Percentiles rank a stretch among this genome's conserved stretches.
phyloP scores from a whole-genome alignment of 2,113 vertebrate species.

The Barbus barbus region DNA sequence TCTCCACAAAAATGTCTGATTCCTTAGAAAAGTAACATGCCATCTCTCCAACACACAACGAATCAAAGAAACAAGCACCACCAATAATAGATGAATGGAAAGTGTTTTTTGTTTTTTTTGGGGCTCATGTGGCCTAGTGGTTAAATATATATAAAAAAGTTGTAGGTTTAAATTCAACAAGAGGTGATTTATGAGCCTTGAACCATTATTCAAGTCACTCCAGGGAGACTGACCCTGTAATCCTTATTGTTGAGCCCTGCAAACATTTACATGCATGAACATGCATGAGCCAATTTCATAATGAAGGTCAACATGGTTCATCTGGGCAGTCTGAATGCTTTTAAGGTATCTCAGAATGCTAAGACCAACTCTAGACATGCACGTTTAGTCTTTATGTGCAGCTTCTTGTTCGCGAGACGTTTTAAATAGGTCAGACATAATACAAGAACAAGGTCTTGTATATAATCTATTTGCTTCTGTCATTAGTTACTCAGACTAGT shows the following conservation, averaged over 20 bases:
- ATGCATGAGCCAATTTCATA: not conserved
- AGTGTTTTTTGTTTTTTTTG: too few species aligned
- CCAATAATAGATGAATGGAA: too few species aligned
- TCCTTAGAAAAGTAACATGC: too few species aligned
- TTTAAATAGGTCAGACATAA: constrained; percentile 45
- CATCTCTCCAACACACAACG: too few species aligned
- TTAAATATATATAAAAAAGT: too few species aligned
- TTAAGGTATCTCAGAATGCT: not conserved
- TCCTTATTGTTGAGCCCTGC: not conserved
- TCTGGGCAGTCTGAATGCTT: not conserved
- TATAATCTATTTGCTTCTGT: constrained; percentile 28
- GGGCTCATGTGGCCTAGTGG: too few species aligned
- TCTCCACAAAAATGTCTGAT: too few species aligned
- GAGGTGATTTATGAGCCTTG: not conserved
- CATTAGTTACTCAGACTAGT: constrained; percentile 19
- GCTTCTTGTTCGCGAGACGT: not conserved
- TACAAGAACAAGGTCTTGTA: not conserved
- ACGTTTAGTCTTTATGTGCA: not conserved
- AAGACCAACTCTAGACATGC: not conserved
- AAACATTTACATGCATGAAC: not conserved
- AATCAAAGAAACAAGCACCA: too few species aligned
- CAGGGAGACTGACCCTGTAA: not conserved
- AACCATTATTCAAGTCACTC: not conserved
- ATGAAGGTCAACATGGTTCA: not conserved
- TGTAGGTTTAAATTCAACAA: not conserved